Evolutionary conservation across 2,888 invertebrate genomes (phyloP).

Genomic region (Itoplectis maculator): DNA sequence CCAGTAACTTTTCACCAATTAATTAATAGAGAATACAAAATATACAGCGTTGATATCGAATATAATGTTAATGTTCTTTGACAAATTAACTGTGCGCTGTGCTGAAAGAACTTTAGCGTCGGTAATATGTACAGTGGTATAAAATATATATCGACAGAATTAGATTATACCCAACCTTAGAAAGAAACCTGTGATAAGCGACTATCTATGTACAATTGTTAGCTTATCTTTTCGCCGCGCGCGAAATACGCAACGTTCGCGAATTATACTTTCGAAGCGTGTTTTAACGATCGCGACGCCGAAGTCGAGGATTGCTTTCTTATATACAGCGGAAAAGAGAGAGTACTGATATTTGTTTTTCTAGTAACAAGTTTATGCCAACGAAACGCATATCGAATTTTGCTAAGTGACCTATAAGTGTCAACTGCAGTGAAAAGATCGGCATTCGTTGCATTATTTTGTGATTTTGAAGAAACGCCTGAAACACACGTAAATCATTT

Average conservation of each 20-base stretch:
- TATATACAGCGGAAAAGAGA: not conserved
- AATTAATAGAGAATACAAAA: constrained; percentile 17
- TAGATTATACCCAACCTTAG: constrained; percentile 10
- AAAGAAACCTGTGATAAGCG: constrained; percentile 33
- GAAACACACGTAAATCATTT: constrained; percentile 72
- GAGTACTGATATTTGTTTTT: not conserved
- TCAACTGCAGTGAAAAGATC: not conserved
- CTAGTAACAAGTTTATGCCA: too few relatives aligned
- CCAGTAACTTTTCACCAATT: constrained; percentile 21
- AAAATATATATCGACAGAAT: constrained; percentile 39
- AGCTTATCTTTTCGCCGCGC: not conserved
- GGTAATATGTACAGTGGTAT: constrained; percentile 55
- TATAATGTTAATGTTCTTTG: constrained; percentile 1
- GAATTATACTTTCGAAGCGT: not conserved
- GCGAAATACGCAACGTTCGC: not conserved
- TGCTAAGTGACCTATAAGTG: not conserved
- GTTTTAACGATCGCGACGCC: not conserved
- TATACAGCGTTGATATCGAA: constrained; percentile 9
- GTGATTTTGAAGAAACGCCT: constrained; percentile 70
- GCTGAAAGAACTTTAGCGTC: constrained; percentile 57
- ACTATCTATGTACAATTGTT: constrained; percentile 7
- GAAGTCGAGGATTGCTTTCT: not conserved
- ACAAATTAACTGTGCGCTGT: constrained; percentile 22
- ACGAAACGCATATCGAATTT: not conserved
- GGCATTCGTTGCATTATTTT: not conserved